Evolutionary conservation across 1,140 invertebrate species (phyloP).

Genomic region (Drosophila pallidifrons): DNA sequence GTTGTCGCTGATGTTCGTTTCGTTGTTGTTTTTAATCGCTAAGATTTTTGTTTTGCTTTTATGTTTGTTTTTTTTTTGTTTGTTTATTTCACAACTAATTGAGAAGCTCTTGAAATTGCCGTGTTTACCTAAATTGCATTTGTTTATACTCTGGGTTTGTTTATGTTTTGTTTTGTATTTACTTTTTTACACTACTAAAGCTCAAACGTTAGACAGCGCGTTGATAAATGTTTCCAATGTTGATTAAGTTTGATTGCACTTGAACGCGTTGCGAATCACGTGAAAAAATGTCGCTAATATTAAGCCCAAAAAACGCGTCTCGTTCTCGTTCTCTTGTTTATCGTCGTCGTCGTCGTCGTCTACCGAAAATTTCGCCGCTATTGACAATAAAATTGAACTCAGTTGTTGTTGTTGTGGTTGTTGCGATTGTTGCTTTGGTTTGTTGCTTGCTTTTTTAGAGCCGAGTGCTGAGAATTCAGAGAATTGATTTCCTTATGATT

Average conservation of each 20-base stretch:
- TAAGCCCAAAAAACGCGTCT: conserved; percentile 41
- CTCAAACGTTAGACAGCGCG: conserved; percentile 68
- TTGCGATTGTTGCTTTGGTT: conserved; percentile 16
- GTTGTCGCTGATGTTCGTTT: conserved; percentile 18
- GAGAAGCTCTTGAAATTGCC: conserved; percentile 71
- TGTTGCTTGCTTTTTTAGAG: conserved; percentile 1
- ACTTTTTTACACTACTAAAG: conserved; percentile 73
- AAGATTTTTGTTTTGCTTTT: conserved; percentile 19
- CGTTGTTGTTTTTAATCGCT: conserved; percentile 23
- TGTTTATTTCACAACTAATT: conserved; percentile 70
- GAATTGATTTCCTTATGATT: conserved; percentile 56
- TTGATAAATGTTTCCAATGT: conserved; percentile 42
- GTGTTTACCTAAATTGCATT: conserved; percentile 45
- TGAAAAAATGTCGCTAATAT: conserved; percentile 60
- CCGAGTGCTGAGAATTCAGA: conserved; percentile 35
- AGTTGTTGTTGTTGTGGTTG: conserved; percentile 29
- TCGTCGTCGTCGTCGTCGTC: conserved; percentile 22
- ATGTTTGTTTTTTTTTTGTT: not conserved
- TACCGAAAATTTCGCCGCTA: conserved; percentile 54
- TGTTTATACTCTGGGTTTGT: conserved; percentile 43
- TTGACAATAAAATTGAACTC: conserved; percentile 45
- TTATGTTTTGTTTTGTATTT: conserved; percentile 29
- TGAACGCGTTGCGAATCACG: conserved; percentile 68
- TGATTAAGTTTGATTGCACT: conserved; percentile 75
- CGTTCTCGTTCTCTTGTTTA: not conserved